Percentiles rank a stretch among this genome's conserved stretches.
Conservation (phyloP, 2,797 vertebrate species). For the Spatula clypeata region DNA sequence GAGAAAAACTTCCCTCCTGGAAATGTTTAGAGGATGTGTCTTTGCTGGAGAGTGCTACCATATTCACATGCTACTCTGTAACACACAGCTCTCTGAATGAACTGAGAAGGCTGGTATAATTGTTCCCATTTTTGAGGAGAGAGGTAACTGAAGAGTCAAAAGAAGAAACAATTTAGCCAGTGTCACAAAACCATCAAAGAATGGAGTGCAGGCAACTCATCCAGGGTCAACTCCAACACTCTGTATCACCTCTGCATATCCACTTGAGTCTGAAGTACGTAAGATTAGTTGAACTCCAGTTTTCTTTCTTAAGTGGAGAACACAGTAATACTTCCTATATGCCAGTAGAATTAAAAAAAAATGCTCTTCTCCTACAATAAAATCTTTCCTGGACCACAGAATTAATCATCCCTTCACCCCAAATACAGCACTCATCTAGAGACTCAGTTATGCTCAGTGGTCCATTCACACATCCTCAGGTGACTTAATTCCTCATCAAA, state of each 20-base stretch:
- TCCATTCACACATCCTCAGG: neutral
- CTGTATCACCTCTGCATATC: neutral
- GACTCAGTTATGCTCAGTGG: neutral
- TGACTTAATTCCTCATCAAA: neutral
- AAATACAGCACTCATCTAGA: neutral
- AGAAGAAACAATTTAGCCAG: neutral
- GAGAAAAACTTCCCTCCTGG: neutral
- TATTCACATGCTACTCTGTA: neutral
- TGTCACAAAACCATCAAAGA: neutral
- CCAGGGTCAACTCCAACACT: neutral
- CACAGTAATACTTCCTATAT: neutral
- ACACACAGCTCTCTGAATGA: neutral
- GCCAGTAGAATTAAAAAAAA: neutral
- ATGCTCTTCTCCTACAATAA: neutral
- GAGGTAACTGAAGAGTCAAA: neutral
- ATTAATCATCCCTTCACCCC: neutral
- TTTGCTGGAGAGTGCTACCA: neutral
- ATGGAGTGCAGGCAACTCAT: neutral
- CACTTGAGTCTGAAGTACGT: too few species aligned
- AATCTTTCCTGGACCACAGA: neutral
- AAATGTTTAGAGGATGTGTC: neutral
- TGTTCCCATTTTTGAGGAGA: neutral
- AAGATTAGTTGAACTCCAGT: neutral
- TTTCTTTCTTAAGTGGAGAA: neutral
- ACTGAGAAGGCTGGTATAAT: neutral